Percentiles rank a stretch among this genome's conserved stretches.
These are phyloP conservation scores for Zaprionus lineosus DNA, from an alignment of 2,888 invertebrate genomes.

Conservation along the genomic window DNA sequence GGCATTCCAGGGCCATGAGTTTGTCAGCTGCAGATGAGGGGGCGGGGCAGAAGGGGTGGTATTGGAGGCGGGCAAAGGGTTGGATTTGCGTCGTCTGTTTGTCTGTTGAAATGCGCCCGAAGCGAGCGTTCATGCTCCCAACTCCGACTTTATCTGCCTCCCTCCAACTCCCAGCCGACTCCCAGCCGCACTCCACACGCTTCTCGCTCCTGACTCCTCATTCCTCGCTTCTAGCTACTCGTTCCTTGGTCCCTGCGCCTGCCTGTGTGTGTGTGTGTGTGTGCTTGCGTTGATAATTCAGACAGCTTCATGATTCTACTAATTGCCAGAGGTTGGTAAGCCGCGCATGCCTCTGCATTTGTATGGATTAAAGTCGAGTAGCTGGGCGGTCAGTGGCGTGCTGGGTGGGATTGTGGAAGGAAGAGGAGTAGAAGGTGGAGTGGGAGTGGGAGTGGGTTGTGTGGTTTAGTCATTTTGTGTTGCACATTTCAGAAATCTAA, in stretches of 20 bases:
- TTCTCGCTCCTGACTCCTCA: not conserved
- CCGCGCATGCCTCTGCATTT: constrained; percentile 64
- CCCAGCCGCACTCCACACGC: too few species aligned
- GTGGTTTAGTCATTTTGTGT: constrained; percentile 24
- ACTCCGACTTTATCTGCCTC: not conserved
- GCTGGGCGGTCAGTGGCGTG: not conserved
- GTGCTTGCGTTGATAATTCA: constrained; percentile 51
- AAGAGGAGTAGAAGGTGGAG: not conserved
- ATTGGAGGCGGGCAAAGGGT: constrained; percentile 17
- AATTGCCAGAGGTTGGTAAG: constrained; percentile 59
- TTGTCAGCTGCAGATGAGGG: constrained; percentile 32
- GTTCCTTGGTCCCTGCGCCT: not conserved
- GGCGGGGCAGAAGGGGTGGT: too few species aligned
- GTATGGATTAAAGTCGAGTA: not conserved
- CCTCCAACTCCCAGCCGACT: constrained; percentile 2
- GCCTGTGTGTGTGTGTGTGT: constrained; percentile 6
- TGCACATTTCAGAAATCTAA: constrained; percentile 14
- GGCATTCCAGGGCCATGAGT: constrained; percentile 35
- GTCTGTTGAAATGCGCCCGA: constrained; percentile 45
- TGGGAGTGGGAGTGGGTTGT: constrained; percentile 18
- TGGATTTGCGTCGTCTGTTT: constrained; percentile 4
- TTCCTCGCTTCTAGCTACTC: not conserved
- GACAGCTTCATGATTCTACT: constrained; percentile 65
- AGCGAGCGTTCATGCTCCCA: constrained; percentile 13
- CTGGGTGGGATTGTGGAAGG: not conserved